Evolutionary conservation across 2,888 invertebrate species (phyloP), one percentile per base, ranked within the genome.

Genomic region (Ectropis crepuscularia): DNA sequence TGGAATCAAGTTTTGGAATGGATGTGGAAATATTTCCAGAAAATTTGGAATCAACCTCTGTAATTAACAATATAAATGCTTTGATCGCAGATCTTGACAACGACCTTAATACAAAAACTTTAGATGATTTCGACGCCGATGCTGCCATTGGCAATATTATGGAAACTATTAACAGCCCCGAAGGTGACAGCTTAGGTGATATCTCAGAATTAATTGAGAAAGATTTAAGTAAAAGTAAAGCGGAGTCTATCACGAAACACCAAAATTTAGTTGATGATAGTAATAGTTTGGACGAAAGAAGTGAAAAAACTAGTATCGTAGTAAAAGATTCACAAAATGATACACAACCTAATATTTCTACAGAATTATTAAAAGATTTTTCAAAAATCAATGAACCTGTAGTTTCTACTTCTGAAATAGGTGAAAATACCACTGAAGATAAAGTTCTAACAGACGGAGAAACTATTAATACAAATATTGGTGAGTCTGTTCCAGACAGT

Each of bases 71-170:
- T 70, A 90, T 90, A 28, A 88, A 86, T 74, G 85, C 82, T 38
- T 75, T 89, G 12, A 90, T 91, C 70, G 91, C 87, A 38, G 83
- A 86, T 69, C 77, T 90, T 46, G 88, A 90, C 68, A 77, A 86
- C 61, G 88, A 89, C 57, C 70, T 88, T 38, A 80, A 82, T 68
- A 65, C 75, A 45, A 87, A 83, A 77, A 74, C 64, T 57, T 77
- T 68, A 6, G 73, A 71, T 64, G 75, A 81, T 59, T 86, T 86
- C 67, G 78, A 77, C n/a, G 80, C 81, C 67, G 78, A 77, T n/a
- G 80, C 81, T 54, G 83, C 89, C 65, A 80, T 87, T 55, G 86
- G 86, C 61, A 83, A 82, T 65, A 84, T 85, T 75, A 69, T 87
- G 55, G 77, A 82, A 57, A 81, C 76, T 64, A 80, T 84, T 16